Conservation (phyloP, 2,113 vertebrate species). For the Aspidoscelis tigris region DNA sequence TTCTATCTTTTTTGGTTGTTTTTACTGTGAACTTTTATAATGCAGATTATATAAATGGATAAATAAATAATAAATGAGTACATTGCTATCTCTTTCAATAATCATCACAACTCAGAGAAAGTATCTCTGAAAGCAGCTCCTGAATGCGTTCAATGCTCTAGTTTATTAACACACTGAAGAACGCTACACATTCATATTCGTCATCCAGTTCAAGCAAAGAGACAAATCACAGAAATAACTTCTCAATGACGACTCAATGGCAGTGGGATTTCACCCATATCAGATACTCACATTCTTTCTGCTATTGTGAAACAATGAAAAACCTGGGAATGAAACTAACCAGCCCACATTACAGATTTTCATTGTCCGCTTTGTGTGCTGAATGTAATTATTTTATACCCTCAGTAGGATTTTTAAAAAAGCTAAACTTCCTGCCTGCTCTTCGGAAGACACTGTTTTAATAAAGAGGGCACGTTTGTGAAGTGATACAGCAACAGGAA, state of each 20-base stretch:
- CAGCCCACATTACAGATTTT: background rate
- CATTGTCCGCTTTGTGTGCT: background rate
- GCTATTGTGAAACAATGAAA: background rate
- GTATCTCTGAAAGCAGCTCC: too few species aligned
- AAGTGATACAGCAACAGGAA: slow-evolving; percentile 43
- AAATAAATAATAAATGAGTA: too few species aligned
- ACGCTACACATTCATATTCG: background rate
- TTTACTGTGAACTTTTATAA: too few species aligned
- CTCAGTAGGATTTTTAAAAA: slow-evolving; percentile 36
- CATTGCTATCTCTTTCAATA: too few species aligned
- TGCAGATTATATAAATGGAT: too few species aligned
- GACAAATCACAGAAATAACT: background rate
- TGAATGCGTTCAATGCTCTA: background rate
- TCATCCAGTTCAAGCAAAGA: background rate
- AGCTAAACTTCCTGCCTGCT: slow-evolving; percentile 36
- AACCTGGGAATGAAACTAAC: background rate
- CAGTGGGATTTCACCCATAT: background rate
- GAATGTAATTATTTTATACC: background rate
- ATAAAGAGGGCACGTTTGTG: slow-evolving; percentile 23
- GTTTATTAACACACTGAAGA: background rate
- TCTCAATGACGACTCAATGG: background rate
- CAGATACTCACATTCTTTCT: background rate
- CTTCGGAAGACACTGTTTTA: slow-evolving; percentile 36
- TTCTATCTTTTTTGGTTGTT: too few species aligned
- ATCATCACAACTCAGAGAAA: too few species aligned